Conservation (phyloP, 2,113 vertebrate species). For the Actenoides lindsayi region DNA sequence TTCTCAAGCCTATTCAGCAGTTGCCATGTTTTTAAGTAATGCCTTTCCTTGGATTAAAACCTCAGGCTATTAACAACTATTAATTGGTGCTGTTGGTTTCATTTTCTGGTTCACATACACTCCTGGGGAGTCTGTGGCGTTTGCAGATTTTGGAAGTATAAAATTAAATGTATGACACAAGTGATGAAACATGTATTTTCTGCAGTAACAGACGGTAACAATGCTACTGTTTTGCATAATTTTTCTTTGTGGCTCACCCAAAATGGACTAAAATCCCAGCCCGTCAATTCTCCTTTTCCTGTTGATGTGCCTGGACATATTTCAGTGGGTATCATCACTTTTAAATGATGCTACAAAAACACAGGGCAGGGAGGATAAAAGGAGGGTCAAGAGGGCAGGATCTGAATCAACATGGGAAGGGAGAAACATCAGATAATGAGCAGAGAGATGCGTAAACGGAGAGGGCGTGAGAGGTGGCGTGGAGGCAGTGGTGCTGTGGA, state of each 20-base stretch:
- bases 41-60: neutral
- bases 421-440: neutral
- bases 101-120: neutral
- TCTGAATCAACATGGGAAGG: slow-evolving; percentile 44
- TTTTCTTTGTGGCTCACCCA: neutral
- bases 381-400: slow-evolving; percentile 15
- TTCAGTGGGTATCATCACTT: slow-evolving; percentile 28
- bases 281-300: slow-evolving; percentile 32
- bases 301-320: slow-evolving; percentile 37
- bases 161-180: neutral
- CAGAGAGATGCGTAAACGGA: neutral
- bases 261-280: neutral
- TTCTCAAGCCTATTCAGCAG: neutral
- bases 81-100: neutral
- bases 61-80: neutral
- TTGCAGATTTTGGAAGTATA: neutral
- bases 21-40: neutral
- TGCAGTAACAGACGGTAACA: neutral
- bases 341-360: neutral
- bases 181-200: neutral
- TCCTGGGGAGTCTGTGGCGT: neutral
- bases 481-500: neutral
- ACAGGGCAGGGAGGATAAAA: slow-evolving; percentile 3
- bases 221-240: neutral
- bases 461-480: neutral